Evolutionary conservation across 2,113 vertebrate genomes (phyloP).

Genomic region (Oriolus oriolus): DNA sequence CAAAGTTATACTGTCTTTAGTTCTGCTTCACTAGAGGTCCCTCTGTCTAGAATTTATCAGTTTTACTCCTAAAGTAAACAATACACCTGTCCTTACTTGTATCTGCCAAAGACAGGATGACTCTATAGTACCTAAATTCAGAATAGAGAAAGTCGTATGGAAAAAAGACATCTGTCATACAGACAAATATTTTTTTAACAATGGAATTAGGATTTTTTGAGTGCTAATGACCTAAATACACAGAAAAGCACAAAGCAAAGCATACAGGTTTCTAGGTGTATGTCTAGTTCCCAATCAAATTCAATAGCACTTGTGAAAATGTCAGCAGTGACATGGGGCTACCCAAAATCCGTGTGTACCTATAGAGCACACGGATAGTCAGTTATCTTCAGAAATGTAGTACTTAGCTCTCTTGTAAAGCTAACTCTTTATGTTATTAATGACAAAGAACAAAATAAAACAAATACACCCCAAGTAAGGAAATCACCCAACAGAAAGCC

Average conservation of each 20-base stretch:
- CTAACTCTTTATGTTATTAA: background rate
- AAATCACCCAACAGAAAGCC: background rate
- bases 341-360: background rate
- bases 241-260: background rate
- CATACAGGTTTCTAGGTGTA: background rate
- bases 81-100: background rate
- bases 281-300: background rate
- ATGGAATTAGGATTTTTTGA: background rate
- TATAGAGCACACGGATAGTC: fast-evolving
- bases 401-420: background rate
- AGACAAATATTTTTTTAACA: background rate
- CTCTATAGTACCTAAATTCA: background rate
- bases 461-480: background rate
- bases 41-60: background rate
- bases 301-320: background rate
- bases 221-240: background rate
- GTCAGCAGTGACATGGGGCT: background rate
- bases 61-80: background rate
- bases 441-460: background rate
- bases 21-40: background rate
- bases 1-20: background rate
- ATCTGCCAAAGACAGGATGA: background rate
- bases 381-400: background rate
- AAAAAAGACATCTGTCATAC: background rate
- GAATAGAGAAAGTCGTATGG: background rate